phyloP scores from a whole-genome alignment of 2,888 invertebrate genomes.

The Terebella lapidaria region DNA sequence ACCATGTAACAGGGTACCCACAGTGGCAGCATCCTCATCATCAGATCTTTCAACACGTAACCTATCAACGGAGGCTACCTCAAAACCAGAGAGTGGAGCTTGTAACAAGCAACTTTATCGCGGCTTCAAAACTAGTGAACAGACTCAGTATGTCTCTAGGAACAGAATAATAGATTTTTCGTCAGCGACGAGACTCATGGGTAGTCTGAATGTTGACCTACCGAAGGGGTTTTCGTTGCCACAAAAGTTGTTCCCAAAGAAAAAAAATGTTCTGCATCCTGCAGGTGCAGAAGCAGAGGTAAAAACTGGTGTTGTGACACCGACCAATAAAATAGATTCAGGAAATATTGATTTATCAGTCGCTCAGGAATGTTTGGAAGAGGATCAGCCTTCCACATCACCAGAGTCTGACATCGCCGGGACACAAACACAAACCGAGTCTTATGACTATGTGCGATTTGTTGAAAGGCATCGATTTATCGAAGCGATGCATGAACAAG shows the following conservation, averaged over 20 bases:
- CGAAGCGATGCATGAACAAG: slow-evolving; percentile 10
- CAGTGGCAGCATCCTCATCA: neutral
- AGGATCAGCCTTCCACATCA: too few relatives aligned
- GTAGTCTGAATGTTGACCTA: neutral
- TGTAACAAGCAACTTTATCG: too few relatives aligned
- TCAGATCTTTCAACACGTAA: too few relatives aligned
- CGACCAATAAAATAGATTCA: neutral
- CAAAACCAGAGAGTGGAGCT: too few relatives aligned
- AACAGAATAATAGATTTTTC: too few relatives aligned
- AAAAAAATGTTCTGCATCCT: neutral
- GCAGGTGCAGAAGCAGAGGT: neutral
- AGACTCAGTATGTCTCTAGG: too few relatives aligned
- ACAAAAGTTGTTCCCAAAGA: too few relatives aligned
- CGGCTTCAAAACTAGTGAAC: too few relatives aligned
- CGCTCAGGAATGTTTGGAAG: too few relatives aligned
- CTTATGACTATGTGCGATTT: neutral
- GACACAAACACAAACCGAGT: neutral
- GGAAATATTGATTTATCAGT: too few relatives aligned
- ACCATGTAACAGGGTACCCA: neutral
- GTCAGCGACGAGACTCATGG: neutral
- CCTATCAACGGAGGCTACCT: too few relatives aligned
- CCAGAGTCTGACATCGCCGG: neutral
- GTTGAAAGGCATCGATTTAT: slow-evolving; percentile 19
- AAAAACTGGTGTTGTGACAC: neutral
- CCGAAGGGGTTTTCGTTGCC: neutral